Evolutionary conservation across 2,797 vertebrate genomes (phyloP), one percentile per base, ranked within the genome.

Genomic region (Oreonectes daqikongensis): DNA sequence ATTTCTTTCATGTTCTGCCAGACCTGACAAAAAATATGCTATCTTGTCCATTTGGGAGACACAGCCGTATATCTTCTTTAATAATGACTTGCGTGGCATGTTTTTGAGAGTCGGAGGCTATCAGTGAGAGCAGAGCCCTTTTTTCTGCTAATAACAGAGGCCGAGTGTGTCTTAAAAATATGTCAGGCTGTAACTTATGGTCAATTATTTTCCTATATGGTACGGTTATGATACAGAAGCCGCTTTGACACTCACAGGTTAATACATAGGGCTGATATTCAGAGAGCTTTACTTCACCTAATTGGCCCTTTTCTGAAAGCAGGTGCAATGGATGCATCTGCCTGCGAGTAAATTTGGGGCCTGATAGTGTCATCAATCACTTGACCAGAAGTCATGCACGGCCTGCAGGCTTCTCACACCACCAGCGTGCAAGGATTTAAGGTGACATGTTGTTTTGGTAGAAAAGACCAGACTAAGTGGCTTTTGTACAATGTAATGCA

Each of bases 301-400:
- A 81, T 79, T 83, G 59, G 76, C 57, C 28, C 26, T 32, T 78
- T 79, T 79, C 35, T 77, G 53, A 35, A 55, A 63, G 42, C 38
- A 55, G 65, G 57, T 52, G 69, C 80, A 81, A 46, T 75, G 79
- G 79, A 83, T 81, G 72, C 75, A 77, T 78, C 72, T 81, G 72
- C 69, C 72, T 79, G 69, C 52, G 57, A 76, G 72, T 77, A 79
- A 73, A 77, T 81, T 66, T 60, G 59, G 69, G 59, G 61, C 72
- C 44, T 77, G 79, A 81, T 79, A 72, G 79, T 69, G 52, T 73
- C 79, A 81, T 81, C 65, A 76, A 73, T 83, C 79, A 77, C 63
- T 69, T 46, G 63, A 52, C 72, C 77, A 28, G 50, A 57, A 81
- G 67, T 55, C 66, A 59, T 74, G n/a, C n/a, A n/a, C n/a, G 50